phyloP scores from a whole-genome alignment of 2,888 invertebrate genomes.

The Dyspetes luteomarginatus region DNA sequence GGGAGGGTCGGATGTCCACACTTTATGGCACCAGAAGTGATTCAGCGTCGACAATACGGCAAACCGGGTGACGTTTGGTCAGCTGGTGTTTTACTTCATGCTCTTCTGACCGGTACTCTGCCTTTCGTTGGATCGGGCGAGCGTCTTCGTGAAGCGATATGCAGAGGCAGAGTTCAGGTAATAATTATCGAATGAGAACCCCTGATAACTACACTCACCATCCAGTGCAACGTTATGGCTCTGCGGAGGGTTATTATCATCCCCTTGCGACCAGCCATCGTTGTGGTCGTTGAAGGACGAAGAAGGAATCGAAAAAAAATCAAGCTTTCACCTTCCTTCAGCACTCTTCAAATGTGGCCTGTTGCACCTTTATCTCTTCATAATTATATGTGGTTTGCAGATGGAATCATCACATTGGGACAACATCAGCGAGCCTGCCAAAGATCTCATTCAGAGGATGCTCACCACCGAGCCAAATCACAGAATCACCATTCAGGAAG shows the following conservation, averaged over 20 bases:
- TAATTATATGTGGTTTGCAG: constrained; percentile 84
- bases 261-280: constrained; percentile 35
- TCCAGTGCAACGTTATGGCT: background rate
- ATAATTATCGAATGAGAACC: constrained; percentile 52
- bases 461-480: constrained; percentile 95
- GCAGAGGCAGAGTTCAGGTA: constrained; percentile 92
- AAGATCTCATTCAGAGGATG: constrained; percentile 97
- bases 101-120: constrained; percentile 95
- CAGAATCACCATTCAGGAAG: constrained; percentile 97
- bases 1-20: constrained; percentile 98
- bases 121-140: constrained; percentile 98
- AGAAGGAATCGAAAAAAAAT: constrained; percentile 1
- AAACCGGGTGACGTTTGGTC: constrained; percentile 99
- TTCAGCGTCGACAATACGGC: constrained; percentile 94
- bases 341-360: background rate
- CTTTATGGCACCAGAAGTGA: constrained; percentile 99
- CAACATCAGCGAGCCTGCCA: constrained; percentile 96
- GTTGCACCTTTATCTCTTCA: background rate
- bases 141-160: constrained; percentile 95
- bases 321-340: constrained; percentile 14
- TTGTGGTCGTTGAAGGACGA: constrained; percentile 32
- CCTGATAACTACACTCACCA: constrained; percentile 6
- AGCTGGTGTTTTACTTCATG: constrained; percentile 96
- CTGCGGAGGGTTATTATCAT: constrained; percentile 49
- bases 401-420: constrained; percentile 96